Base-by-base conservation (phyloP, 64 coral and sea anemone species). In the Orbicella faveolata region DNA sequence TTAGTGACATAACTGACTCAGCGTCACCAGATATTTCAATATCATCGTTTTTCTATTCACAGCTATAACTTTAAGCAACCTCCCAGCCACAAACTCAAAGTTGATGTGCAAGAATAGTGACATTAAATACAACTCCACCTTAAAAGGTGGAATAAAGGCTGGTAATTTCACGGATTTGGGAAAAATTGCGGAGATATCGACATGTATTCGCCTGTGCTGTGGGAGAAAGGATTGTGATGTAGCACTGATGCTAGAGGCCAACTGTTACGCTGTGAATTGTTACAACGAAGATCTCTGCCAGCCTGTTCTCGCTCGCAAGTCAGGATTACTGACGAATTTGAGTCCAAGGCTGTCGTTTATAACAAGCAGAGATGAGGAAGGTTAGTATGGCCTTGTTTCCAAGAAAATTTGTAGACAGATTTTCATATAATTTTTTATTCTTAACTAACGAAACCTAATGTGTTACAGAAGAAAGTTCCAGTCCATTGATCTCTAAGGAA, bases 311-410 rank as follows among this genome's bases (percentile, higher is more conserved):
- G 97, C 97, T 18, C 90, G 94, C 13, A 92, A 93, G 67, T 99
- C 97, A 1, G 88, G 88, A 15, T 61, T 96, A 51, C 37, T 99
- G 65, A 90, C 89, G 23, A 89, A 93, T 77, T 80, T 99, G 52
- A 93, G 76, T 34, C 97, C 97, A 2, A 89, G 89, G 61, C 84
- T 99, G 36, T 99, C 97, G 14, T 99, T 91, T 75, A 99, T 99
- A 26, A 99, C 97, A 75, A 95, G 94, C 44, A 90, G 97, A 81
- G 95, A 93, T 20, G 97, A 99, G 77, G 97, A 99, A 93, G 97
- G 97, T 99, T 23, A 3, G 91, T 93, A 34, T 48, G 0, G 44
- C 7, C 44, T 48, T 48, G 44, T 48, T 48, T 48, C 4, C 7
- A 48, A 48, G 44, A 6, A 30, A 30, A 30, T 30, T 30, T 30